Evolutionary conservation across 1,140 invertebrate genomes (phyloP).

Genomic region (Caenorhabditis latens): DNA sequence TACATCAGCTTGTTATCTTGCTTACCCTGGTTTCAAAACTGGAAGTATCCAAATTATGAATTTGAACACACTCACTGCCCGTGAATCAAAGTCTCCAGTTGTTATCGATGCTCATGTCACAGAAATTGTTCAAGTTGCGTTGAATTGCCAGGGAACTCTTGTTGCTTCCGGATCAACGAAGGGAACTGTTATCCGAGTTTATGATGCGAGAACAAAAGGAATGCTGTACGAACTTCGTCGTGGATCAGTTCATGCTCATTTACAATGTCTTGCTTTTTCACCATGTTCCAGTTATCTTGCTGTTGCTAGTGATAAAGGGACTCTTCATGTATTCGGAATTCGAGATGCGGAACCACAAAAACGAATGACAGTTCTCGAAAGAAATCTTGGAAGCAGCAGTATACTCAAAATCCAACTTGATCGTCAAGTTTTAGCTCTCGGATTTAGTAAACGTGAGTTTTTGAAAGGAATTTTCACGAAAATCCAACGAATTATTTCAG

Average conservation of each 20-base stretch:
- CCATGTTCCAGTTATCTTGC: slow-evolving; percentile 60
- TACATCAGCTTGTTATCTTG: slow-evolving; percentile 13
- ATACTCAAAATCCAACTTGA: slow-evolving; percentile 28
- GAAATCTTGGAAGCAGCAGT: background rate
- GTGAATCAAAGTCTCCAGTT: slow-evolving; percentile 49
- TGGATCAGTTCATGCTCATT: slow-evolving; percentile 47
- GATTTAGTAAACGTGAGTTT: slow-evolving; percentile 19
- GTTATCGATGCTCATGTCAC: slow-evolving; percentile 53
- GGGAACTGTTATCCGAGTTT: slow-evolving; percentile 60
- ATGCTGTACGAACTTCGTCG: slow-evolving; percentile 48
- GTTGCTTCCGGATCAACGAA: slow-evolving; percentile 57
- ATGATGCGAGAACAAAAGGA: slow-evolving; percentile 52
- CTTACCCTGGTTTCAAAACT: slow-evolving; percentile 57
- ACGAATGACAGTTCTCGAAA: background rate
- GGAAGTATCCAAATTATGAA: slow-evolving; percentile 58
- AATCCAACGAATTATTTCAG: background rate
- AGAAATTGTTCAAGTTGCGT: slow-evolving; percentile 45
- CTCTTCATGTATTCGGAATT: slow-evolving; percentile 58
- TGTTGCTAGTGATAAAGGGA: slow-evolving; percentile 58
- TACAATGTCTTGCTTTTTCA: slow-evolving; percentile 54
- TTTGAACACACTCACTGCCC: slow-evolving; percentile 53
- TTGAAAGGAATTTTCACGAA: background rate
- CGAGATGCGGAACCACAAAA: slow-evolving; percentile 48
- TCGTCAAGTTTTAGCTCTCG: background rate
- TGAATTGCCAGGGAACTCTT: slow-evolving; percentile 57